Evolutionary conservation across 2,888 invertebrate species (phyloP).

Genomic region (Teinopalpus imperialis): DNA sequence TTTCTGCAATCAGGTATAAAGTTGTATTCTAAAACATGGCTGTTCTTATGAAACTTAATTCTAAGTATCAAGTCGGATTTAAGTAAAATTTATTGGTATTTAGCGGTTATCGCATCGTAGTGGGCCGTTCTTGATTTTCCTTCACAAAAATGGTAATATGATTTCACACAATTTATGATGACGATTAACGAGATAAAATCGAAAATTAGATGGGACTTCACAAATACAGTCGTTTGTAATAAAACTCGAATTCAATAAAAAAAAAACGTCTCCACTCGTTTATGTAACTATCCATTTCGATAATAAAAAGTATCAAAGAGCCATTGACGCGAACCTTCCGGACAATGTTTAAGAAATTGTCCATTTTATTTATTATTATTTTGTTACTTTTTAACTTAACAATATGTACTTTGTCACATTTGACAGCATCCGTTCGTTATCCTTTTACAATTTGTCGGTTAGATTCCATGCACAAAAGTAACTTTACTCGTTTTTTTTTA

Average conservation of each 20-base stretch:
- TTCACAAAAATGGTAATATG: conserved; percentile 25
- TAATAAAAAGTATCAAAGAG: conserved; percentile 23
- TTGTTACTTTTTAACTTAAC: conserved; percentile 22
- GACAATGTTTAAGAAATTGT: conserved; percentile 18
- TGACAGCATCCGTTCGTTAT: conserved; percentile 23
- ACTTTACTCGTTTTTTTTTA: conserved; percentile 13
- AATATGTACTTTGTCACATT: conserved; percentile 23
- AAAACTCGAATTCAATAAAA: conserved; percentile 26
- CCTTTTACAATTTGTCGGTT: conserved; percentile 19
- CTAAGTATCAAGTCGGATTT: conserved; percentile 26
- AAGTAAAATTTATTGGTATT: conserved; percentile 27
- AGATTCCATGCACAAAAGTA: conserved; percentile 1
- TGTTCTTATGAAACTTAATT: conserved; percentile 26
- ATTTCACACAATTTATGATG: conserved; percentile 27
- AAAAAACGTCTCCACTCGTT: conserved; percentile 12
- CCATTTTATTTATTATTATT: conserved; percentile 24
- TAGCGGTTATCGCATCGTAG: conserved; percentile 25
- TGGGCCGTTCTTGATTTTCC: conserved; percentile 23
- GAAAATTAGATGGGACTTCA: conserved; percentile 24
- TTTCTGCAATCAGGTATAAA: conserved; percentile 27
- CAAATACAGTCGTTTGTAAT: conserved; percentile 24
- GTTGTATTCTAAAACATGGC: conserved; percentile 24
- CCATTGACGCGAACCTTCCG: conserved; percentile 22
- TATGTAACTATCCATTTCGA: conserved; percentile 14
- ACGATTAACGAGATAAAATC: conserved; percentile 27